Conservation (phyloP, 2,888 invertebrate genomes). For the Rhaphigaster nebulosa region DNA sequence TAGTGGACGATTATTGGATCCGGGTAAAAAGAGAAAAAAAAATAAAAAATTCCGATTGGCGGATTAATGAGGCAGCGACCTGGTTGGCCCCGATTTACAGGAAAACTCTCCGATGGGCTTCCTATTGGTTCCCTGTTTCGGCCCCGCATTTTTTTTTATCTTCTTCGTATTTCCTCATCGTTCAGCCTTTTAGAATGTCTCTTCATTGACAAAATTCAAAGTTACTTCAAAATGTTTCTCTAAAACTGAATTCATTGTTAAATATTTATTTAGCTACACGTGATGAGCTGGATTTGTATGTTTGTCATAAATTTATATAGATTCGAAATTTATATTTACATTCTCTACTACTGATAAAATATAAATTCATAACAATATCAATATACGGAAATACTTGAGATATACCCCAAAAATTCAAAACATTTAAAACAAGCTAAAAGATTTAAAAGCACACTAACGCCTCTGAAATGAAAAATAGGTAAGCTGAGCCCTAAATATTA, state of each 20-base stretch:
- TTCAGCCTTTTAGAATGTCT: not conserved
- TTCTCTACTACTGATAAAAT: too few species aligned
- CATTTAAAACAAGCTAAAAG: too few species aligned
- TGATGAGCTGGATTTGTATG: not conserved
- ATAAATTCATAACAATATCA: too few species aligned
- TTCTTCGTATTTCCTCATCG: slow-evolving; percentile 1
- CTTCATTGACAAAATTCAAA: not conserved
- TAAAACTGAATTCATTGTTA: not conserved
- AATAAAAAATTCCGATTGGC: slow-evolving; percentile 24
- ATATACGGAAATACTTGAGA: too few species aligned
- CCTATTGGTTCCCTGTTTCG: slow-evolving; percentile 37
- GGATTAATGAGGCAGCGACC: slow-evolving; percentile 10
- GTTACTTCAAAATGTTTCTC: not conserved
- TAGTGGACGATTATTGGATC: slow-evolving; percentile 31
- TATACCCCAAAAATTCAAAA: too few species aligned
- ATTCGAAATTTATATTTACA: too few species aligned
- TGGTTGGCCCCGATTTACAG: slow-evolving; percentile 26
- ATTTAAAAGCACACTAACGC: too few species aligned
- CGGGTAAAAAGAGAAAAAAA: slow-evolving; percentile 27
- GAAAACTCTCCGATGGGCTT: slow-evolving; percentile 43
- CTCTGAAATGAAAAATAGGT: too few species aligned
- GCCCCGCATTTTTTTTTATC: not conserved
- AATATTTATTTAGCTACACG: not conserved
- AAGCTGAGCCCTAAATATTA: too few species aligned
- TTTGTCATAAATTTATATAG: too few species aligned